Evolutionary conservation across 2,888 invertebrate genomes (phyloP).

Genomic region (Aradus depressus): DNA sequence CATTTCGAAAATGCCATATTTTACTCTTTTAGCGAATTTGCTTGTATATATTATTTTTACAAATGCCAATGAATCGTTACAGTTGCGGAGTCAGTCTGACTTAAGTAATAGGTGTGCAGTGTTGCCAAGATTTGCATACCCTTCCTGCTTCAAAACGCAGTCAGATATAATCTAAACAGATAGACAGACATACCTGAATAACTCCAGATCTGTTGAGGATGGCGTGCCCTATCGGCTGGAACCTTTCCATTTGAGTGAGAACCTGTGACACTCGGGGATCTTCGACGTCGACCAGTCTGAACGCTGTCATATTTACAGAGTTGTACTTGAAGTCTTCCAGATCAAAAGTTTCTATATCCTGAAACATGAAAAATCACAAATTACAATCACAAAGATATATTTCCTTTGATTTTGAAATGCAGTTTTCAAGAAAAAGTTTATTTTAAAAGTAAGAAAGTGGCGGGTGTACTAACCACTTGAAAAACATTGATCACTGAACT

Average conservation of each 20-base stretch:
- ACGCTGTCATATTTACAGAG: slow-evolving; percentile 89
- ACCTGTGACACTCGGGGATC: slow-evolving; percentile 62
- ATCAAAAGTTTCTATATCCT: slow-evolving; percentile 81
- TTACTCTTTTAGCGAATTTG: too few relatives aligned
- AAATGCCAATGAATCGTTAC: too few relatives aligned
- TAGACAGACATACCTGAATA: slow-evolving; percentile 46
- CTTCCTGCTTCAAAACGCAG: neutral
- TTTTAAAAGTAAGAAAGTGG: neutral
- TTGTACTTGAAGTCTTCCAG: slow-evolving; percentile 88
- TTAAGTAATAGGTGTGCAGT: too few relatives aligned
- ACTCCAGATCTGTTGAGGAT: slow-evolving; percentile 55
- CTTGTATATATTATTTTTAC: too few relatives aligned
- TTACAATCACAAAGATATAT: neutral
- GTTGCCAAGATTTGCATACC: too few relatives aligned
- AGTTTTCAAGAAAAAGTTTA: too few relatives aligned
- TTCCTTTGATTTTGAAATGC: neutral
- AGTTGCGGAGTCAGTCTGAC: too few relatives aligned
- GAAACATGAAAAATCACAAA: slow-evolving; percentile 28
- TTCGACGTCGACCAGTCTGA: slow-evolving; percentile 72
- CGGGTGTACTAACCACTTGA: neutral
- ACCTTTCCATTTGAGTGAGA: slow-evolving; percentile 74
- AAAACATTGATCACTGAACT: too few relatives aligned
- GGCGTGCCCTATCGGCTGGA: slow-evolving; percentile 71
- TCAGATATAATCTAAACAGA: neutral
- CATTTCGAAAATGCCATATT: too few relatives aligned